phyloP scores from a whole-genome alignment of 2,113 vertebrate species.

The Vidua chalybeata region DNA sequence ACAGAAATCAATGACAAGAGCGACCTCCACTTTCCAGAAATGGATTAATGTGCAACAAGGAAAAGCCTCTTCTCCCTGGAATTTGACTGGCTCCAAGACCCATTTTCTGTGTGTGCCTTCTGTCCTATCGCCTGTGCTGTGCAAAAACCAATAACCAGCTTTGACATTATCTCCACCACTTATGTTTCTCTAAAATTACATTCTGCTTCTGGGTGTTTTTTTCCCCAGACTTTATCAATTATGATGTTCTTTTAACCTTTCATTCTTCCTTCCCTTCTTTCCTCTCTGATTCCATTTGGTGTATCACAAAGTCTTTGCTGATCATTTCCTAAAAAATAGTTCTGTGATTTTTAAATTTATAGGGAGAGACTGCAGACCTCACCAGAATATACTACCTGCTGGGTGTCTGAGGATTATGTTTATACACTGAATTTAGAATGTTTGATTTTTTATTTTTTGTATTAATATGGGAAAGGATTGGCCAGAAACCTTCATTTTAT shows the following conservation, averaged over 20 bases:
- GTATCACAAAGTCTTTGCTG: not conserved
- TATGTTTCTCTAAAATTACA: conserved; percentile 47
- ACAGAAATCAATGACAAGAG: not conserved
- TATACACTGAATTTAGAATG: not conserved
- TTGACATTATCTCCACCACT: conserved; percentile 44
- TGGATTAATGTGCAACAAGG: not conserved
- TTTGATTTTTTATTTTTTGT: not conserved
- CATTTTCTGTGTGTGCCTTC: not conserved
- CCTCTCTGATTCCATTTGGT: conserved; percentile 27
- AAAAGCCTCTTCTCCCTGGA: not conserved
- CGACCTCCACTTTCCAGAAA: not conserved
- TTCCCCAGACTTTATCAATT: not conserved
- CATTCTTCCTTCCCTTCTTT: conserved; percentile 18
- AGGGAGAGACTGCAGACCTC: not conserved
- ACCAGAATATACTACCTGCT: not conserved
- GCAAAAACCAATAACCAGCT: conserved; percentile 37
- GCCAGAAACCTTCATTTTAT: not conserved
- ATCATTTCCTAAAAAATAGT: conserved; percentile 30
- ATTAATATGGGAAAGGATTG: not conserved
- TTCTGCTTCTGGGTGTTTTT: conserved; percentile 6
- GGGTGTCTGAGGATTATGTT: not conserved
- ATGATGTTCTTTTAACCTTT: conserved; percentile 47
- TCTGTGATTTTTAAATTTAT: not conserved
- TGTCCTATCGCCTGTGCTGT: not conserved
- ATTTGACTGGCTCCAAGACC: not conserved